Evolutionary conservation across 1,140 invertebrate genomes (phyloP).

Genomic region (Aphis gossypii): DNA sequence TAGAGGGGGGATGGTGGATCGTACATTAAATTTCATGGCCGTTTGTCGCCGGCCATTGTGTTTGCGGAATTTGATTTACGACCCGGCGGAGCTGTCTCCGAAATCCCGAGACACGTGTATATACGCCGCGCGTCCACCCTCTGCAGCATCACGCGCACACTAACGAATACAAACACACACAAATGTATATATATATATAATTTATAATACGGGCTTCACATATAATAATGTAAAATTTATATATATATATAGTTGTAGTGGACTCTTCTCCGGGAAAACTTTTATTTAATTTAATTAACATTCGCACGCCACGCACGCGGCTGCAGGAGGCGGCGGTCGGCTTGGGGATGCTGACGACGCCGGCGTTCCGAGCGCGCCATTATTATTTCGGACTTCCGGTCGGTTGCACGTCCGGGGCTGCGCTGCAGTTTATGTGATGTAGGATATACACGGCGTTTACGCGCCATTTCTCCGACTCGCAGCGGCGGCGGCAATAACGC

Average conservation of each 20-base stretch:
- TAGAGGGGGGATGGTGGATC: neutral
- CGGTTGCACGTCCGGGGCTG: slow-evolving; percentile 25
- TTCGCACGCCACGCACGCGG: neutral
- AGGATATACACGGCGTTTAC: neutral
- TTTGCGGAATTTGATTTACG: slow-evolving; percentile 45
- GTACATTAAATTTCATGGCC: slow-evolving; percentile 52
- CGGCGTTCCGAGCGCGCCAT: neutral
- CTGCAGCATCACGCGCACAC: neutral
- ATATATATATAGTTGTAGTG: neutral
- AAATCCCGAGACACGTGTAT: slow-evolving; percentile 46
- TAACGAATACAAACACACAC: neutral
- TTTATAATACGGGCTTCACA: too few relatives aligned
- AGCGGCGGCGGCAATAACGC: neutral
- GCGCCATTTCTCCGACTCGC: slow-evolving; percentile 38
- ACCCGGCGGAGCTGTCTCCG: neutral
- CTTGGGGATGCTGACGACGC: neutral
- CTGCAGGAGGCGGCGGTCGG: neutral
- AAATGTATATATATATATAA: neutral
- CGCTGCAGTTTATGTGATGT: neutral
- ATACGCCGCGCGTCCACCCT: neutral
- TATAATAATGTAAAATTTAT: neutral
- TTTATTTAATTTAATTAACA: slow-evolving; percentile 51
- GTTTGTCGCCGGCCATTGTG: slow-evolving; percentile 56
- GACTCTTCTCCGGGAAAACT: neutral
- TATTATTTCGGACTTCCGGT: slow-evolving; percentile 39